Base-by-base conservation (phyloP, 1,140 invertebrate genomes). In the Spodoptera litura region DNA sequence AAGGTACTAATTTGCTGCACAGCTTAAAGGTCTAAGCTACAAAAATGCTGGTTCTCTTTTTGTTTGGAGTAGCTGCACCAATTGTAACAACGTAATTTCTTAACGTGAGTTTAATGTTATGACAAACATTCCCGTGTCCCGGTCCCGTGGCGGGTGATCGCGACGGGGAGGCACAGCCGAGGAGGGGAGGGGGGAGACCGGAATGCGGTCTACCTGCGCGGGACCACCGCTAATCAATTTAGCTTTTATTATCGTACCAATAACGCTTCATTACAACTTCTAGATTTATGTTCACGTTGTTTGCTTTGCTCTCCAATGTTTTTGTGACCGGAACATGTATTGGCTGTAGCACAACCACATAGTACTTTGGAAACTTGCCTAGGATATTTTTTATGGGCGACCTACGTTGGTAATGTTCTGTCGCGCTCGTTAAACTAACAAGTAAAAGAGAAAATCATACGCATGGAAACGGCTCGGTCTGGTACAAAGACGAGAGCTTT, bases 171-270 rank as follows among this genome's bases (percentile, higher is more conserved):
- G 78, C 70, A 75, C 64, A 58, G 73, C 79, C 56, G 68, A 81
- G 38, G 5, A 44, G 70, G 15, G 85, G 80, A 81, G 85, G 79
- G 83, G 83, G 78, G 76, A 72, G 82, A 70, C 73, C 83, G 93
- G 93, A 93, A 94, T 93, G 91, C 88, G 87, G 90, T 84, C 91
- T 94, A 94, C 91, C 92, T 94, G 91, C 89, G 85, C 86, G 83
- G 87, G 92, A 91, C 89, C 89, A 89, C 88, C 88, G 89, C 91
- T 93, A 94, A 94, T 94, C 93, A 93, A 94, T 93, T 94, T 93
- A 94, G 87, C 90, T 92, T 82, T 93, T 93, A 93, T 94, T 94
- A 94, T 93, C 88, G 89, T 87, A 89, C 87, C 87, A 88, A 91
- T 92, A 92, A 92, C 88, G 88, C 90, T 89, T 93, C 88, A 93